phyloP scores from a whole-genome alignment of 1,140 invertebrate genomes.

The Nasonia longicornis region DNA sequence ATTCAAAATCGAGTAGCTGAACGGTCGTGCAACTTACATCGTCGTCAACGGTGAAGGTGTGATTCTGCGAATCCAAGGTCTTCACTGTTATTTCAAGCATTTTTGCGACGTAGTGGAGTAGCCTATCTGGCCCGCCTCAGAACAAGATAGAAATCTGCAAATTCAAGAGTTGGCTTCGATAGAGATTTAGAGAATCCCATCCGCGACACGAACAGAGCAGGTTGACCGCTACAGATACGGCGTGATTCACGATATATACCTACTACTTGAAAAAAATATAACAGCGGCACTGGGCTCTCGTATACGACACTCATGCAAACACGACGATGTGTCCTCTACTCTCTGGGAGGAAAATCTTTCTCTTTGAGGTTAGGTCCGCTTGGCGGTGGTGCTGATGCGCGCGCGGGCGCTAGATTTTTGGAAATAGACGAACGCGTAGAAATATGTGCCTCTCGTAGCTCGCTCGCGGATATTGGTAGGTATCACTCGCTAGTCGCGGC shows the following conservation, averaged over 20 bases:
- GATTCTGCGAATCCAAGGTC: conserved; percentile 93
- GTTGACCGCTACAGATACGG: not conserved
- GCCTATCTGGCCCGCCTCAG: not conserved
- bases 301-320: not conserved
- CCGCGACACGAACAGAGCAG: not conserved
- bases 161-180: not conserved
- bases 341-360: not conserved
- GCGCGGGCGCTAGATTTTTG: not conserved
- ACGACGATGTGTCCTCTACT: not conserved
- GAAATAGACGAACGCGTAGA: not conserved
- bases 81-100: conserved; percentile 92
- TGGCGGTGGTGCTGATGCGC: conserved; percentile 30
- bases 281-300: conserved; percentile 7
- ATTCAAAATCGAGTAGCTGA: not conserved
- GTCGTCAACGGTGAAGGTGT: conserved; percentile 85
- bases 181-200: not conserved
- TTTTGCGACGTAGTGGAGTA: conserved; percentile 50
- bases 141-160: not conserved
- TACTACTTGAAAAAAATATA: conserved; percentile 22
- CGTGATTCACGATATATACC: not conserved
- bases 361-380: conserved; percentile 26
- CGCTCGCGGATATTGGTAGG: no score
- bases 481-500: not conserved
- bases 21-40: conserved; percentile 77
- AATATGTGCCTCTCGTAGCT: not conserved